Evolutionary conservation across 2,888 invertebrate species (phyloP), one percentile per base, ranked within the genome.

Genomic region (Onthophagus sagittarius): DNA sequence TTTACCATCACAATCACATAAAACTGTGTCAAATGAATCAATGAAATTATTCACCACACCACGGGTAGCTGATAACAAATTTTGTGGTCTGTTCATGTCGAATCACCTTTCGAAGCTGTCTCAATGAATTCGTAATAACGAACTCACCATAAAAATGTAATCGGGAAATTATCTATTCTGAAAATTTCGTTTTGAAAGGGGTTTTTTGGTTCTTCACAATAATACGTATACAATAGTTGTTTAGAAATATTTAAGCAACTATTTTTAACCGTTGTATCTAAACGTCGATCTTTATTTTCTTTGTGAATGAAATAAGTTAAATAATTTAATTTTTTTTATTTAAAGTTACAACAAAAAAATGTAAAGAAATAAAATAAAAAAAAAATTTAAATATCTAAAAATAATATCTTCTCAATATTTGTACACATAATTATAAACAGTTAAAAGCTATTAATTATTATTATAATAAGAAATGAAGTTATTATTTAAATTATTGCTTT

Each of bases 1-100:
- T 39, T 81, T 82, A 88, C 90, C 90, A 82, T 90, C 90, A 79
- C 89, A 90, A 78, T 90, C 90, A 71, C 88, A 87, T 65, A 90
- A 82, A 71, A 90, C 85, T 63, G 85, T 85, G 77, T 90, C 89
- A 75, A 89, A 87, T 33, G 87, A 86, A 69, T 87, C 80, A 0
- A 89, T 74, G 73, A 86, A 86, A 53, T 79, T 75, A 53, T 53
- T 4, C 11, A 62, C 62, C n/a, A 11, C 71, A 15, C 11, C n/a
- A 11, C 62, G 14, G 15, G 15, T 15, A 14, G 62, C 23, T 62
- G 15, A 15, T 53, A 6, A 23, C 15, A 71, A 71, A 71, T 71
- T 71, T 23, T 71, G 62, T 71, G 71, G 71, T 53, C 62, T 13
- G 15, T 63, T 63, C 39, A 53, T 53, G 11, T 53, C 39, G 39